Evolutionary conservation across 2,797 vertebrate genomes (phyloP), one percentile per base, ranked within the genome.

Genomic region (Denticeps clupeoides): DNA sequence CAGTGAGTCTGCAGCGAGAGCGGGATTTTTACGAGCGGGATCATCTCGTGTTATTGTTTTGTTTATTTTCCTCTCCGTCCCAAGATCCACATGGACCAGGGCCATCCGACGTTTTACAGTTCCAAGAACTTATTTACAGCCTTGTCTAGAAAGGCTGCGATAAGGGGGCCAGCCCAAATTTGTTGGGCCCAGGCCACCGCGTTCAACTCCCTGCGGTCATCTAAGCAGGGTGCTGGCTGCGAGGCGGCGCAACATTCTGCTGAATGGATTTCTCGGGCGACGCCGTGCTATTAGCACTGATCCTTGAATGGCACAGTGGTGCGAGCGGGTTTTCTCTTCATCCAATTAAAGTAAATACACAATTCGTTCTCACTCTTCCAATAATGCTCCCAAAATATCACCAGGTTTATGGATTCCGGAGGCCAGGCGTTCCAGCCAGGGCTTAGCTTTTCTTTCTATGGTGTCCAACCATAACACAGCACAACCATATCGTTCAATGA

Each of bases 11-110:
- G 37, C 28, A 32, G 55, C 22, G 7, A 41, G 47, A 50, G 46
- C 60, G 44, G 7, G 11, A 27, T 13, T 60, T 63, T 73, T 64
- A 69, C 58, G 53, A 50, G 61, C 25, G 43, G 41, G 45, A 61
- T 59, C 46, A 58, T 57, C 48, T 29, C 26, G 9, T 51, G 47
- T 68, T 70, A 63, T 66, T 68, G 62, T 69, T 60, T 48, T 67
- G 62, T 72, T 75, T 71, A 62, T 71, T 73, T 68, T 71, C 67
- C 55, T 25, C 63, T 49, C 19, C 11, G 47, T 47, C 69, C 64
- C 65, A 68, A 65, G 41, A 69, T 58, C 56, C 42, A 63, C 55
- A 60, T 55, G 62, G 60, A 72, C 26, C 22, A 2, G 19, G 29
- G 53, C 58, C 59, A 58, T 41, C 46, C 2, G 4, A 27, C 7